These are phyloP conservation scores for Uloborus plumipes DNA, from an alignment of 2,888 invertebrate species.

Conservation along the genomic window DNA sequence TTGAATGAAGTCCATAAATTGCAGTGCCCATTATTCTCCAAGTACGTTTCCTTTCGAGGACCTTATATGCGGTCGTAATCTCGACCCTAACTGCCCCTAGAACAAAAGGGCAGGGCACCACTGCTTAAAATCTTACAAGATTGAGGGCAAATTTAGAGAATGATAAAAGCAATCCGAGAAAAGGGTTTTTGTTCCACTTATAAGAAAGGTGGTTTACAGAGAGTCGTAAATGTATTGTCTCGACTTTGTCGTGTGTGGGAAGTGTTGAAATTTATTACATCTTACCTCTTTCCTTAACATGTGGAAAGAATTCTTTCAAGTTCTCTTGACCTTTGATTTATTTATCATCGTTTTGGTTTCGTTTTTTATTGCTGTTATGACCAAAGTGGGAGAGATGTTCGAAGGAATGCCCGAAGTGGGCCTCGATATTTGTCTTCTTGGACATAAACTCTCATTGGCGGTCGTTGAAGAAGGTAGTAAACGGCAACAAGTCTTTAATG, in stretches of 20 bases:
- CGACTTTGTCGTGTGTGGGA: conserved; percentile 4
- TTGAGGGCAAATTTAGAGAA: too few relatives aligned
- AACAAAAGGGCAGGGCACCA: too few relatives aligned
- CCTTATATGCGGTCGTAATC: neutral
- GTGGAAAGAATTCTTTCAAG: neutral
- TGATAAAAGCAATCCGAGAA: neutral
- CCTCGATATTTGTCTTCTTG: neutral
- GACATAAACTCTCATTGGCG: neutral
- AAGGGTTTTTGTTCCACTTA: neutral
- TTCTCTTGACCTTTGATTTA: too few relatives aligned
- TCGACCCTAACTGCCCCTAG: neutral
- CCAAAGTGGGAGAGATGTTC: too few relatives aligned
- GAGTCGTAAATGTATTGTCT: neutral
- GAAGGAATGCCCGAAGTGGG: too few relatives aligned
- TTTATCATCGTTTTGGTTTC: too few relatives aligned
- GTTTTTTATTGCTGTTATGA: too few relatives aligned
- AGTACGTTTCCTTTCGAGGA: neutral
- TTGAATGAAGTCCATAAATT: neutral
- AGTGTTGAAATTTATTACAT: conserved; percentile 5
- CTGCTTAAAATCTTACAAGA: too few relatives aligned
- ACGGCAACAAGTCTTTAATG: too few relatives aligned
- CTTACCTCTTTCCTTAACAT: neutral
- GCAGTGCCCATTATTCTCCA: neutral
- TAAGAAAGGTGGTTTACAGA: neutral
- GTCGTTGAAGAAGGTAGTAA: too few relatives aligned